Base-by-base conservation (phyloP, 30 jellyfish, hydroid and myxozoan species). In the Cassiopea xamachana region DNA sequence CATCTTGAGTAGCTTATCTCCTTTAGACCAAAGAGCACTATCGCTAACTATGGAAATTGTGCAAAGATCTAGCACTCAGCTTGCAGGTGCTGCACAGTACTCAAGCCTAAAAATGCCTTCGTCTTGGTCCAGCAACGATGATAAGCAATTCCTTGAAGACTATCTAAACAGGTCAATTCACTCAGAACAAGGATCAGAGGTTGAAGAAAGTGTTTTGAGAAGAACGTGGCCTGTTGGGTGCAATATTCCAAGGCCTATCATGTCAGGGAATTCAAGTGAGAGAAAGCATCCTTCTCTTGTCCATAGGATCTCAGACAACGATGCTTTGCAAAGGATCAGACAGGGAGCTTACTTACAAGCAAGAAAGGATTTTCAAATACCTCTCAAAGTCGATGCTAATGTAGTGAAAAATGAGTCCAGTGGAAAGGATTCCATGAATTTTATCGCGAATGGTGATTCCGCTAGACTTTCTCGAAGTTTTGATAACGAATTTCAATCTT, bases 261-360 rank as follows among this genome's bases (percentile, higher is more conserved):
- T 49, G 1, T 50, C 69, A 4, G 89, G 68, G 12, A 43, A 7
- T 51, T 81, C 59, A 1, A 51, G 58, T n/a, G 55, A 43, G 7
- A 43, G 80, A 43, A 78, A 71, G 70, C 73, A 83, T 9, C 70
- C 47, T 14, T 88, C 95, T 17, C 85, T 88, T 1, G 71, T 88
- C 75, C 95, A 88, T 7, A 88, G 72, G 60, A 88, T 88, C 8
- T 79, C 90, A 19, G 95, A 88, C 49, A 46, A 75, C 67, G 87
- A 80, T 55, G 95, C 90, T 19, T 73, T 88, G 88, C 95, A 78
- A 45, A 77, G 51, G 59, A 88, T 88, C 27, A 79, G 82, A 60
- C 90, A 88, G 79, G 95, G 95, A 15, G 95, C 95, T 3, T 88
- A 78, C 60, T 59, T 88, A 48, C 95, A 88, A 51, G 90, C 90